A percentile compares a stretch with the other conserved stretches of the same genome.
Conservation (phyloP, 2,113 vertebrate species). For the Passer montanus region DNA sequence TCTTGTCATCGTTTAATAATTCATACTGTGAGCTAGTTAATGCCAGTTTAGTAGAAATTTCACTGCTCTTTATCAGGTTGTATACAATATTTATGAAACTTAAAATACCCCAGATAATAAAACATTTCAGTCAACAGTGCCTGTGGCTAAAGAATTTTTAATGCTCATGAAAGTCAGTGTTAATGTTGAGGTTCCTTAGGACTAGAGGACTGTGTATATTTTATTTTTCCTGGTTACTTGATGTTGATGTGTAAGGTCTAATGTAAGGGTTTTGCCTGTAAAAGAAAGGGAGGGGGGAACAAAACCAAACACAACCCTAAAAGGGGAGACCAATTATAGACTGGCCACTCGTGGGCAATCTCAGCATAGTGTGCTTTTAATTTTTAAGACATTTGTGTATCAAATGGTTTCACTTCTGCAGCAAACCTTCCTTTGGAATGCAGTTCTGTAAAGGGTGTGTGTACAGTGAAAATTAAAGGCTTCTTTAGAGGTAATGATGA, state of each 20-base stretch:
- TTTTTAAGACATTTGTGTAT: not conserved
- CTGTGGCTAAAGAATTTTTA: not conserved
- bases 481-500: not conserved
- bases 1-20: not conserved
- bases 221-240: not conserved
- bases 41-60: not conserved
- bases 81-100: conserved; percentile 1
- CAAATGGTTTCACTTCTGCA: not conserved
- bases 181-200: not conserved
- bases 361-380: not conserved
- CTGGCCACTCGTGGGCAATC: not conserved
- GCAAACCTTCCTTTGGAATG: not conserved
- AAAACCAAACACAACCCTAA: not conserved
- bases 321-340: not conserved
- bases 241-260: not conserved
- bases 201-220: not conserved
- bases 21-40: not conserved
- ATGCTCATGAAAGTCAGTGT: not conserved
- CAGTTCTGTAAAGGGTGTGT: not conserved
- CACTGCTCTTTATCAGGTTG: not conserved
- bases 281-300: not conserved
- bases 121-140: not conserved
- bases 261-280: not conserved
- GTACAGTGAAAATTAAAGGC: not conserved
- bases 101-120: not conserved